Conservation (phyloP, 2,797 vertebrate genomes). For the Lithobates pipiens region DNA sequence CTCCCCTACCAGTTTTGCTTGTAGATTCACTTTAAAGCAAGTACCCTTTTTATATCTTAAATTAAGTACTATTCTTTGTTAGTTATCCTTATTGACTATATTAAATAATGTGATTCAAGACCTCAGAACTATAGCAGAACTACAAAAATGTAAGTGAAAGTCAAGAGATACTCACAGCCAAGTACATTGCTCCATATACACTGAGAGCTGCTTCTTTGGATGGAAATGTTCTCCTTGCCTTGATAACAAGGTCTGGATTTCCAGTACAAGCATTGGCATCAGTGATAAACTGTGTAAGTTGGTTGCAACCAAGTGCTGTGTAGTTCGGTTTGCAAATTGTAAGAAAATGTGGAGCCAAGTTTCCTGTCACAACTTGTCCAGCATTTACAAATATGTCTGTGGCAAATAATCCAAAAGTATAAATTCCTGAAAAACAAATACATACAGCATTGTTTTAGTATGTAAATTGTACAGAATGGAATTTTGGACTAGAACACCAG, state of each 20-base stretch:
- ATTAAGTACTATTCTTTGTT: too few species aligned
- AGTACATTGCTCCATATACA: slow-evolving; percentile 91
- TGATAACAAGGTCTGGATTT: slow-evolving; percentile 89
- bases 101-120: background rate
- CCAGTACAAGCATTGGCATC: slow-evolving; percentile 94
- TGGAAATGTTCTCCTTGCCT: slow-evolving; percentile 94
- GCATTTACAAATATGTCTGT: slow-evolving; percentile 99
- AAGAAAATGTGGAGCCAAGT: slow-evolving; percentile 96
- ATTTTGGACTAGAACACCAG: background rate
- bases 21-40: too few species aligned
- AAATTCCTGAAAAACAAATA: slow-evolving; percentile 83
- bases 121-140: background rate
- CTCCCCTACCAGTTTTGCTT: too few species aligned
- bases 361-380: slow-evolving; percentile 96
- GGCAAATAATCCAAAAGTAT: slow-evolving; percentile 95
- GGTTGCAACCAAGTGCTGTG: slow-evolving; percentile 94
- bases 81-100: background rate
- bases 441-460: background rate
- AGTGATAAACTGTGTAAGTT: slow-evolving; percentile 94
- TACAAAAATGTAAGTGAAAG: background rate
- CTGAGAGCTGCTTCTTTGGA: slow-evolving; percentile 98
- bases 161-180: slow-evolving; percentile 86
- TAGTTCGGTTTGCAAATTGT: slow-evolving; percentile 97
- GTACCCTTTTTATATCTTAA: too few species aligned
- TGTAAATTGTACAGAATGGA: background rate